phyloP scores from a whole-genome alignment of 2,797 vertebrate genomes.

The Anisognathus igniventris region DNA sequence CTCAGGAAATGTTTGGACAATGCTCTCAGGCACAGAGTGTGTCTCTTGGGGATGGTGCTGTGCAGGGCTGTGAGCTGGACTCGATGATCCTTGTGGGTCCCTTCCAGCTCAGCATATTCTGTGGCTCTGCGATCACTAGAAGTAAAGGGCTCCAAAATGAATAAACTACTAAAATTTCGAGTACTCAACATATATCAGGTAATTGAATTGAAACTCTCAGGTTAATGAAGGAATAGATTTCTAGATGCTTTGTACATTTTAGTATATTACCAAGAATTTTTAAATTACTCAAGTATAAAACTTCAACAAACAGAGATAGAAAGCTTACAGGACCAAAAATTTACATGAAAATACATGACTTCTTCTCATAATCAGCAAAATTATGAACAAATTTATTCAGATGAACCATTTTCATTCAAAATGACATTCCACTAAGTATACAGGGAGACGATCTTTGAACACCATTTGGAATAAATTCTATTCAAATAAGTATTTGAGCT shows the following conservation, averaged over 20 bases:
- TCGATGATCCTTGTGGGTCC: rapidly evolving
- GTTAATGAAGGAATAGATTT: background rate
- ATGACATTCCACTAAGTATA: conserved; percentile 35
- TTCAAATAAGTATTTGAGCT: conserved; percentile 40
- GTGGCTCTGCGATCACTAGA: background rate
- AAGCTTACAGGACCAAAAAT: conserved; percentile 5
- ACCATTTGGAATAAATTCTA: conserved; percentile 36
- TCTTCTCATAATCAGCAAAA: conserved; percentile 33
- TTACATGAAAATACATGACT: conserved; percentile 52
- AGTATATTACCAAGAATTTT: background rate
- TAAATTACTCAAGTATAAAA: conserved; percentile 24
- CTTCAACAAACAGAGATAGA: conserved; percentile 19
- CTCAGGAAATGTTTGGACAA: background rate
- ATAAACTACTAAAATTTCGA: background rate
- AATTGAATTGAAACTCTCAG: background rate
- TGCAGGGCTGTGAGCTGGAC: background rate
- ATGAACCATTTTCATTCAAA: conserved; percentile 55
- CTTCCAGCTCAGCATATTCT: background rate
- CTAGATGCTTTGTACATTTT: conserved; percentile 8
- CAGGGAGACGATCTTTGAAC: conserved; percentile 34
- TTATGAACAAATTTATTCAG: conserved; percentile 59
- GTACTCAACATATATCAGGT: background rate
- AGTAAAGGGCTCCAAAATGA: background rate
- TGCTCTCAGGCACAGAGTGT: background rate
- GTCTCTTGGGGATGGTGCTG: background rate